A percentile compares a stretch with the other conserved stretches of the same genome.
Conservation (phyloP, 2,113 vertebrate genomes). For the Thermophis baileyi region DNA sequence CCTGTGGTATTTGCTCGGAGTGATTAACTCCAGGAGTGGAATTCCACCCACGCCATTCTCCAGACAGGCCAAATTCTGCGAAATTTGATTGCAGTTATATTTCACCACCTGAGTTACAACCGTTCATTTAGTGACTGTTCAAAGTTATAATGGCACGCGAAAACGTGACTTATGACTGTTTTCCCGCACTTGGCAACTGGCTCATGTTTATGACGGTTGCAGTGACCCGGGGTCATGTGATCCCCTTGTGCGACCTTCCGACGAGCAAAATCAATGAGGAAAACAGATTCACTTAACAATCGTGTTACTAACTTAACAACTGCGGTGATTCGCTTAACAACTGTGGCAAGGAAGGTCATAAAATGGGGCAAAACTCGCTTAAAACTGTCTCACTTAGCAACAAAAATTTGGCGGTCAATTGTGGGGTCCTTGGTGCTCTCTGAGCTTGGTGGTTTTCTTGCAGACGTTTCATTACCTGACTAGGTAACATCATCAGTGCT, state of each 20-base stretch:
- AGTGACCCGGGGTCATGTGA: background rate
- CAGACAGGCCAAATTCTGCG: background rate
- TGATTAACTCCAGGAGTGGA: background rate
- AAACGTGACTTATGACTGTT: background rate
- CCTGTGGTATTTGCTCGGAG: constrained; percentile 12
- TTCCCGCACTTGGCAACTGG: background rate
- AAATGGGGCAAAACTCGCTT: background rate
- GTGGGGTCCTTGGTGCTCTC: no score
- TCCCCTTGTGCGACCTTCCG: background rate
- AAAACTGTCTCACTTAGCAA: background rate
- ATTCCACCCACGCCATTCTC: background rate
- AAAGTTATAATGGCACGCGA: background rate
- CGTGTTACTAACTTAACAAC: background rate
- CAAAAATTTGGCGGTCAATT: background rate
- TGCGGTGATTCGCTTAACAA: background rate
- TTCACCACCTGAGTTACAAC: background rate
- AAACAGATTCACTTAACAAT: background rate
- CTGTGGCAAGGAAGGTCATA: background rate
- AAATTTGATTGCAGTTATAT: background rate
- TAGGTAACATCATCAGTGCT: no score
- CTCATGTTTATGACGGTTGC: background rate
- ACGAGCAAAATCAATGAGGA: background rate
- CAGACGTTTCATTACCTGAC: no score
- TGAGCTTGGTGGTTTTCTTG: no score
- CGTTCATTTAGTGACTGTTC: background rate